Evolutionary conservation across 2,113 vertebrate species (phyloP).

Genomic region (Xiphophorus maculatus): DNA sequence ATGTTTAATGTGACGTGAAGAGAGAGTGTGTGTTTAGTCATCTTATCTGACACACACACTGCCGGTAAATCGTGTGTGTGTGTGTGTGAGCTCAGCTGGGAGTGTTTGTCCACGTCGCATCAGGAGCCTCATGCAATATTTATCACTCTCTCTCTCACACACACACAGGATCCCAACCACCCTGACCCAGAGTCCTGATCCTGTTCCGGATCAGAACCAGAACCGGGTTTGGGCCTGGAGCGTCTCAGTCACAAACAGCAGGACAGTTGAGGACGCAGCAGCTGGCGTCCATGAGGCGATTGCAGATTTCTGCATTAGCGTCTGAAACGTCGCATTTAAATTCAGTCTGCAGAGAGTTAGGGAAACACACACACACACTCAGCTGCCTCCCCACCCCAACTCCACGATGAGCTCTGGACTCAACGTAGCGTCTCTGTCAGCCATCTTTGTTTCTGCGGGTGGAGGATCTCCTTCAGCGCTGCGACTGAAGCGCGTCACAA

Average conservation of each 20-base stretch:
- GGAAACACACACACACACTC: too few relatives aligned
- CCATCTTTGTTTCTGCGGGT: too few relatives aligned
- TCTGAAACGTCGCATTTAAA: constrained; percentile 1
- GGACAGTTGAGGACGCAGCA: constrained; percentile 18
- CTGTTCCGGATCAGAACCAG: neutral
- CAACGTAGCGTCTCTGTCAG: too few relatives aligned
- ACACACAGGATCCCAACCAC: too few relatives aligned
- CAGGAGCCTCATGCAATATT: constrained; percentile 63
- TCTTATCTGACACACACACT: constrained; percentile 54
- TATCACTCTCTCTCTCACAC: constrained; percentile 28
- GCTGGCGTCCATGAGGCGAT: constrained; percentile 42
- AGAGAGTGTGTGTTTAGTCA: constrained; percentile 11
- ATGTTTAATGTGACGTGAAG: constrained; percentile 44
- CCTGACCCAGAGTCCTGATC: too few relatives aligned
- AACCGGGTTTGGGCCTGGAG: neutral
- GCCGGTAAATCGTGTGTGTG: neutral
- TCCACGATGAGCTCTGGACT: too few relatives aligned
- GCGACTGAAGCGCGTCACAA: too few relatives aligned
- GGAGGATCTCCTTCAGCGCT: too few relatives aligned
- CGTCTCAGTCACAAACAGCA: neutral
- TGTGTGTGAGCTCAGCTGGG: too few relatives aligned
- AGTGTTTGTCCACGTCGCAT: constrained; percentile 31
- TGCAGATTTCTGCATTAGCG: constrained; percentile 44
- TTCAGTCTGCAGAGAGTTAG: neutral
- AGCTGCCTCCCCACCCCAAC: too few relatives aligned